Base-by-base conservation (phyloP, 2,113 vertebrate species). In the Brachyhypopomus occidentalis region DNA sequence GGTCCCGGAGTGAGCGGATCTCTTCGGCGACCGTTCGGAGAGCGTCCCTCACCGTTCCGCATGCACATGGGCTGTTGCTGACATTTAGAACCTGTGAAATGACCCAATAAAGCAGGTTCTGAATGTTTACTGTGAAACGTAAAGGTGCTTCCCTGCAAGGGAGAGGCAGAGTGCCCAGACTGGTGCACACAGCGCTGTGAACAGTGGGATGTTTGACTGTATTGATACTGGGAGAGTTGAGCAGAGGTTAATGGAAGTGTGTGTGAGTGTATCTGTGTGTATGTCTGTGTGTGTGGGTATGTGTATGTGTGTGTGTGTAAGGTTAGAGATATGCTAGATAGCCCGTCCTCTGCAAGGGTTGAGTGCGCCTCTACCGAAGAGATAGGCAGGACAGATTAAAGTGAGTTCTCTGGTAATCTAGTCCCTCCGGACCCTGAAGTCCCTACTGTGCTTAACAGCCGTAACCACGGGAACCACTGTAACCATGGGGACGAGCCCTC, bases 401-500 rank as follows among this genome's bases (percentile, higher is more conserved):
- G 69, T 72, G 74, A 79, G 48, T 16, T 59, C 20, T 58, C 62
- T 63, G 74, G 63, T 78, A 81, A 84, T 78, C 79, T 38, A 81
- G 71, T 52, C 55, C 34, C 56, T n/a, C 48, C 38, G 71, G 69
- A 79, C 71, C 67, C 69, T 41, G 67, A 77, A 70, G 63, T 78
- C 79, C 76, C 79, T 20, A 75, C 52, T 17, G 55, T n/a, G 71
- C 66, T 84, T 36, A 36, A 72, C 73, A 82, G 74, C 66, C n/a
- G 79, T 59, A 74, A 84, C 77, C 77, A 79, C 69, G 77, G 77
- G 56, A 79, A 79, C 70, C 56, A 71, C 27, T 75, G 79, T 85
- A 79, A 82, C 84, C 79, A 82, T 82, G 71, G 84, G 75, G 76
- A 85, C 71, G 23, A 82, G 84, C 62, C 34, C 23, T 75, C 30